Evolutionary conservation across 2,113 vertebrate species (phyloP).

Genomic region (Microcebus jonahi): DNA sequence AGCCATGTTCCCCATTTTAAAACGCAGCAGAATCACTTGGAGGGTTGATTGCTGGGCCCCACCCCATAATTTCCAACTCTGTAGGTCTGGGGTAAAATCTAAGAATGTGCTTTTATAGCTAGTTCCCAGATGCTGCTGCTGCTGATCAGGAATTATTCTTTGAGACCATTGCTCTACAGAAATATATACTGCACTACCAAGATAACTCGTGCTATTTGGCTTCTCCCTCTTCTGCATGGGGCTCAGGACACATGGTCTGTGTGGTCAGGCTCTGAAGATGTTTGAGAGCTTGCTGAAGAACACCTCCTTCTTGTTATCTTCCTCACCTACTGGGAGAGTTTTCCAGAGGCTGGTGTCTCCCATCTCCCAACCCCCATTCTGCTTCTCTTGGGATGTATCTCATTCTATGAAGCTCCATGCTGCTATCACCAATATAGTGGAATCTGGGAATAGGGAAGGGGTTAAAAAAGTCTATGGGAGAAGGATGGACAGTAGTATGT

Average conservation of each 20-base stretch:
- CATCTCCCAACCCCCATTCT: not conserved
- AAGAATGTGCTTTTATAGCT: not conserved
- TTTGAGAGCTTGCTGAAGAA: conserved; percentile 45
- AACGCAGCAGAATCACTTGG: not conserved
- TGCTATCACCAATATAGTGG: not conserved
- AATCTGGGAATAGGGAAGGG: not conserved
- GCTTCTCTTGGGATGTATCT: not conserved
- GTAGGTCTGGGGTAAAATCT: not conserved
- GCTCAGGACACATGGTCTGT: conserved; percentile 46
- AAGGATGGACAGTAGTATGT: not conserved
- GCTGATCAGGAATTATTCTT: not conserved
- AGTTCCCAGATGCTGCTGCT: not conserved
- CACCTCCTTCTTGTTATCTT: not conserved
- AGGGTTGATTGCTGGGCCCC: not conserved
- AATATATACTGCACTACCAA: not conserved
- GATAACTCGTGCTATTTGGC: too few species aligned
- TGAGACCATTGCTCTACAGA: not conserved
- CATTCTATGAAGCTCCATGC: not conserved
- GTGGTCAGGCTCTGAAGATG: not conserved
- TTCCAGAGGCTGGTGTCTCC: not conserved
- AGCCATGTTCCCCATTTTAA: not conserved
- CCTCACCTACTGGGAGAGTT: not conserved
- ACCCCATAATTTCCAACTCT: not conserved
- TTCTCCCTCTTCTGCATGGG: not conserved
- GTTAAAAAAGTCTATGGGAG: not conserved